A percentile compares a stretch with the other conserved stretches of the same genome.
These are phyloP conservation scores for Tychaedon coryphoeus DNA, from an alignment of 2,113 vertebrate genomes.

Conservation along the genomic window DNA sequence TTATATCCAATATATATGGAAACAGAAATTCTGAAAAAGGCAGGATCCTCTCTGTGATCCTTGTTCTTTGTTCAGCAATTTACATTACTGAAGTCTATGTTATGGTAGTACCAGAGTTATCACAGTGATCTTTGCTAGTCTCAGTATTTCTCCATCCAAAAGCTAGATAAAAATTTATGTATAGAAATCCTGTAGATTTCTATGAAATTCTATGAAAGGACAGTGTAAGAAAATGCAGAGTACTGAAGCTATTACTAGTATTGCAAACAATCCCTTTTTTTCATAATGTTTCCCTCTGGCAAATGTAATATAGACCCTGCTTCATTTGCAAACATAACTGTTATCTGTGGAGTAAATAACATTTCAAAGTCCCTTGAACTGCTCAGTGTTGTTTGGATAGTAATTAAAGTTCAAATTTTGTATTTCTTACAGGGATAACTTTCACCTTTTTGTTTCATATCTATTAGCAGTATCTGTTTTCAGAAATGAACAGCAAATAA, in stretches of 20 bases:
- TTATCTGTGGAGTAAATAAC: background rate
- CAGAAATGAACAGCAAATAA: background rate
- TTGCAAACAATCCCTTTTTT: background rate
- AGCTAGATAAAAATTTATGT: background rate
- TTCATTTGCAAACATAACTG: background rate
- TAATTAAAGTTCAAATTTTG: background rate
- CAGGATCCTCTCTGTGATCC: background rate
- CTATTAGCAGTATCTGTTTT: background rate
- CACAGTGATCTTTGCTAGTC: background rate
- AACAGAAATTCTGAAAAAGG: background rate
- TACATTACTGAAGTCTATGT: background rate
- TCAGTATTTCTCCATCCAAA: background rate
- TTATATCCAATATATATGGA: background rate
- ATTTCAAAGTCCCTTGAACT: background rate
- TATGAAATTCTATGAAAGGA: background rate
- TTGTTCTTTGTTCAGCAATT: background rate
- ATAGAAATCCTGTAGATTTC: background rate
- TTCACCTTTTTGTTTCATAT: background rate
- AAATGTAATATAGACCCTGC: background rate
- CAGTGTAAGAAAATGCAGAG: background rate
- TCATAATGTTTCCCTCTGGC: background rate
- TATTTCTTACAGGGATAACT: background rate
- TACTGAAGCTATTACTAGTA: background rate
- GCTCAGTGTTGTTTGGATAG: background rate
- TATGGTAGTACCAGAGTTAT: background rate